Evolutionary conservation across 2,113 vertebrate species (phyloP).

Genomic region (Typhlomys cinereus): DNA sequence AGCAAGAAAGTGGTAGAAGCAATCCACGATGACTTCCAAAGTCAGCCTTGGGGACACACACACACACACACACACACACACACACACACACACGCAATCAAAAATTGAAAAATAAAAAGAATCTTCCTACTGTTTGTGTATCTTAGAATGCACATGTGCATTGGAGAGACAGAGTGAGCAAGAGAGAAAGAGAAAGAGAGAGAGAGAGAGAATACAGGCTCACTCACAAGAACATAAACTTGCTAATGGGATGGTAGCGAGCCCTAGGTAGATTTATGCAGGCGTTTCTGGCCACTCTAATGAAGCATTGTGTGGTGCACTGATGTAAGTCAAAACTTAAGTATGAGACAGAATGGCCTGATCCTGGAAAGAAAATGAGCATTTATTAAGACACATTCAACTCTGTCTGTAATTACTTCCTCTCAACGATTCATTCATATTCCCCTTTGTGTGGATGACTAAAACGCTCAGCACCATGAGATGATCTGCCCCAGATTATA

Average conservation of each 20-base stretch:
- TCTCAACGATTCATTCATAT: background rate
- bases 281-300: background rate
- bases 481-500: background rate
- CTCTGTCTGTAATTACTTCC: conserved; percentile 17
- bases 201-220: background rate
- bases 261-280: background rate
- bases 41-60: too few species aligned
- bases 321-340: background rate
- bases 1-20: too few species aligned
- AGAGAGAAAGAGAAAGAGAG: background rate
- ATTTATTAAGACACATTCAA: conserved; percentile 33
- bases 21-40: too few species aligned
- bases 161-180: background rate
- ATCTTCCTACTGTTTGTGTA: background rate
- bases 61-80: too few species aligned
- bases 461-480: conserved; percentile 48
- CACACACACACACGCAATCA: too few species aligned
- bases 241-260: background rate
- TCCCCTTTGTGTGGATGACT: conserved; percentile 34
- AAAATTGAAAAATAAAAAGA: too few species aligned
- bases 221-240: accelerated
- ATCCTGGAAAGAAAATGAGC: background rate
- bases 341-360: background rate
- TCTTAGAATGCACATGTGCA: background rate
- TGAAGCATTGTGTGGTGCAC: background rate